Evolutionary conservation across 2,888 invertebrate species (phyloP), one percentile per base, ranked within the genome.

Genomic region (Pilophorus perplexus): DNA sequence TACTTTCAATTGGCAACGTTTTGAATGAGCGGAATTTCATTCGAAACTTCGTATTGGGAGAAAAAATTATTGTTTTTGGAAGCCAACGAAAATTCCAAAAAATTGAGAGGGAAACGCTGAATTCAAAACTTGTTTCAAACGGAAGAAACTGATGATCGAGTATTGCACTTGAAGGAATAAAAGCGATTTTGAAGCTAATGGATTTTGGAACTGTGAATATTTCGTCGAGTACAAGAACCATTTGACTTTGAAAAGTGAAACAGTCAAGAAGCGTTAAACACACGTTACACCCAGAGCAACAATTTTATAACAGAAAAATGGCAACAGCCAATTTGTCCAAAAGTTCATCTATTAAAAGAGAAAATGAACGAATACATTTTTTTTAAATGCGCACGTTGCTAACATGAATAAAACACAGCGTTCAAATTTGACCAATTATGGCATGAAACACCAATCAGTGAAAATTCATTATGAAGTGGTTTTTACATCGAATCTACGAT

Each of bases 1-100:
- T 65, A 54, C 52, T 54, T 54, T 22, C 27, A 65, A 52, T 65
- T 65, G 64, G 64, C 64, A 65, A 40, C 64, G n/a, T 23, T 28
- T 62, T 48, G 22, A 46, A 48, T 52, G 59, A 42, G 27, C 22
- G 14, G 8, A 40, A 42, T 23, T 40, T 23, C 25, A 14, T 59
- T 59, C 25, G 23, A 22, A 25, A 38, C 55, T 59, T 59, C 25
- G 23, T 18, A 25, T 23, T 38, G 20, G 18, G 22, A 40, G 22
- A 57, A 42, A 38, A 59, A 38, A 55, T 37, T 27, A 25, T 28
- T 27, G 5, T 28, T 10, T 33, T 22, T 37, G 16, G 6, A 37
- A 33, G 33, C 12, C 33, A 33, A 33, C 33, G 42, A n/a, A 16
- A 14, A n/a, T 10, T n/a, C n/a, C 42, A 42, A 6, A 16, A 6